Evolutionary conservation across 1,140 invertebrate genomes (phyloP), one percentile per base, ranked within the genome.

Genomic region (Apis florea): DNA sequence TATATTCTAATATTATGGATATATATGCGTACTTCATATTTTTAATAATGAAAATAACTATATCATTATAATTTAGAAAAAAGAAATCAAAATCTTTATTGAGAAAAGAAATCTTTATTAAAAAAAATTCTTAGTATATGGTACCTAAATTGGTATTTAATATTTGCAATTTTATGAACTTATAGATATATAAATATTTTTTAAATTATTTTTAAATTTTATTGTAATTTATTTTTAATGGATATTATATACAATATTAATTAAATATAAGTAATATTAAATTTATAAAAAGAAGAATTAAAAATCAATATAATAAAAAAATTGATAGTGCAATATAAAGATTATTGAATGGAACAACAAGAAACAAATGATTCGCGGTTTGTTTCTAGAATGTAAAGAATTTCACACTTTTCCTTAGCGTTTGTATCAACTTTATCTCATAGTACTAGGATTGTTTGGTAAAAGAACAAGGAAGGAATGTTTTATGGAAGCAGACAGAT

Each of bases 391-490:
- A 90, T 86, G 83, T 72, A 59, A 83, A 54, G 85, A 90, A 90
- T 89, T 83, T 84, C 70, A 81, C 56, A 69, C 70, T 88, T 88
- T 88, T 84, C 83, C 78, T 72, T 63, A 66, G 56, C 56, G 63
- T 87, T 89, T 82, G 85, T 76, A 83, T 59, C 64, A 53, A 83
- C 61, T 85, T 87, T 83, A 85, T 89, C 82, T 87, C 66, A 69
- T 66, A 24, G 72, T 83, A 71, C 69, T 82, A 69, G 80, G 68
- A 89, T 81, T 79, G 83, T 63, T 74, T 78, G 58, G 83, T 58
- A 74, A 71, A 85, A 56, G 64, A 67, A 87, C 63, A 77, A 81
- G 69, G 79, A 68, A 86, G 72, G 81, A 87, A 82, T 75, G 84
- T 70, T 80, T 84, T 72, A 69, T 78, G 66, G 56, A 83, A 79